Evolutionary conservation across 2,113 vertebrate species (phyloP).

Genomic region (Phylloscopus trochiloides): DNA sequence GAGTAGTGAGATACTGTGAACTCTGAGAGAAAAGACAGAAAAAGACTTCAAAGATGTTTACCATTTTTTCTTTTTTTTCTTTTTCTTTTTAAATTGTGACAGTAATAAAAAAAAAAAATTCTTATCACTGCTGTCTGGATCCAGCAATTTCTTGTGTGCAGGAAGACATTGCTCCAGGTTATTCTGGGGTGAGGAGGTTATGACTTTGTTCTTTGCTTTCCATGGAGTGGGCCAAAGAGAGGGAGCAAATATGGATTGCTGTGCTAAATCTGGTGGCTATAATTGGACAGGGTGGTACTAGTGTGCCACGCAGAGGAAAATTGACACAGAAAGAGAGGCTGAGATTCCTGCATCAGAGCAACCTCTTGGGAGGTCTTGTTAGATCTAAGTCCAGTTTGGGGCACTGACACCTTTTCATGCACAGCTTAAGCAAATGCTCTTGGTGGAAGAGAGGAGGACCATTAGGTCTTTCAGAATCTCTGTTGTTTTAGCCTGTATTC

Average conservation of each 20-base stretch:
- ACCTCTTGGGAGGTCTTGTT: background rate
- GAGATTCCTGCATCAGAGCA: background rate
- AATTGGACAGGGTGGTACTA: background rate
- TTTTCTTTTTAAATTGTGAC: background rate
- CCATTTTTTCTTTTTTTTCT: background rate
- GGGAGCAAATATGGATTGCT: background rate
- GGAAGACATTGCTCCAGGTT: background rate
- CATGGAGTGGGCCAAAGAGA: background rate
- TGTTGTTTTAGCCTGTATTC: background rate
- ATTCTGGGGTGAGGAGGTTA: background rate
- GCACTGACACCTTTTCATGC: background rate
- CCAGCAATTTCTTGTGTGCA: background rate
- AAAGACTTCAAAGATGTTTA: constrained; percentile 32
- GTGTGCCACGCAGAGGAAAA: background rate
- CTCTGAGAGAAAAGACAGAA: background rate
- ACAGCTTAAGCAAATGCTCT: background rate
- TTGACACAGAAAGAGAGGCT: background rate
- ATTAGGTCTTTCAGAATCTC: background rate
- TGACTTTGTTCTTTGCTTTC: background rate
- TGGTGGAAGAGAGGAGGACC: background rate
- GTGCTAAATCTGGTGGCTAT: background rate
- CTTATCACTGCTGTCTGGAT: background rate
- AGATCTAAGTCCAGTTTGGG: background rate
- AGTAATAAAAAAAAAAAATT: background rate
- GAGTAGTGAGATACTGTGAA: constrained; percentile 8